These are phyloP conservation scores for Pithecia hirsuta DNA, from an alignment of 2,797 vertebrate species.

Conservation along the genomic window DNA sequence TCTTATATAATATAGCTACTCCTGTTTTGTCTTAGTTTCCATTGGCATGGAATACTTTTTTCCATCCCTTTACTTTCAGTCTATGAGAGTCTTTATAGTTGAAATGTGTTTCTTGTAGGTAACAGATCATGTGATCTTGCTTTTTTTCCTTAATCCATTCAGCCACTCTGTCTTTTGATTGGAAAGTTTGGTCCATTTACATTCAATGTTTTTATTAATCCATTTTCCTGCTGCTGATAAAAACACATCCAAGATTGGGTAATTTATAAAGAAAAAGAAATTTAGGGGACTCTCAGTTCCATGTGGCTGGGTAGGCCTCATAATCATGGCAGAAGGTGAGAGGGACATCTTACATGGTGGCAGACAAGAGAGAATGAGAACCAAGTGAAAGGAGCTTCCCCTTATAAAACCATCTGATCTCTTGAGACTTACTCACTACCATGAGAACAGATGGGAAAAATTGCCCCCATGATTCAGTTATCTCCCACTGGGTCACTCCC, in stretches of 20 bases:
- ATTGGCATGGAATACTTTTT: background rate
- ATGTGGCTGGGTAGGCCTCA: background rate
- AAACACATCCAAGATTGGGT: background rate
- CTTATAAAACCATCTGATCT: background rate
- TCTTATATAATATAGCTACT: background rate
- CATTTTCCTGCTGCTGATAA: background rate
- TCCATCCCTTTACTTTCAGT: background rate
- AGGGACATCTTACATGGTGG: background rate
- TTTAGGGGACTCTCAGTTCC: background rate
- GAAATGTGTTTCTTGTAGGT: background rate
- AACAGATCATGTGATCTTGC: background rate
- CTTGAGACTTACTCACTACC: background rate
- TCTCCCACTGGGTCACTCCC: background rate
- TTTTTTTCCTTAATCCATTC: background rate
- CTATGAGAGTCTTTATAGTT: too few species aligned
- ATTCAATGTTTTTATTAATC: background rate
- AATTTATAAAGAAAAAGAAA: background rate
- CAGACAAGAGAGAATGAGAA: background rate
- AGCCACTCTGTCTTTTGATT: background rate
- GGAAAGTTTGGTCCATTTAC: background rate
- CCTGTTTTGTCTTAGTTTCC: background rate
- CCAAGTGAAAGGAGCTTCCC: background rate
- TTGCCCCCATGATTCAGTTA: background rate
- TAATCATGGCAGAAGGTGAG: background rate
- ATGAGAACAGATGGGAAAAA: background rate